These are phyloP conservation scores for Drosophila parabipectinata DNA, from an alignment of 1,140 invertebrate genomes.

Conservation along the genomic window DNA sequence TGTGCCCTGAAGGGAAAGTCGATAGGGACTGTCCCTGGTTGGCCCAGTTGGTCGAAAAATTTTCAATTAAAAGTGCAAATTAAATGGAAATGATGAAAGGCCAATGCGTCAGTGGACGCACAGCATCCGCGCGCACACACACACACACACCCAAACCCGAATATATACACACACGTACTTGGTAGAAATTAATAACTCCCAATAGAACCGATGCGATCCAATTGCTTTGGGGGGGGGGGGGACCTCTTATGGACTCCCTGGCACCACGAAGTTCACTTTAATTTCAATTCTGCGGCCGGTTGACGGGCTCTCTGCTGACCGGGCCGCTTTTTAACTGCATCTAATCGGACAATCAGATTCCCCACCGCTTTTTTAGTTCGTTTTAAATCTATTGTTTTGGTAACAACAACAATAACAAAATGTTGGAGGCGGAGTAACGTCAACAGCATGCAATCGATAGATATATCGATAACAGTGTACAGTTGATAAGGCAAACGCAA, in stretches of 20 bases:
- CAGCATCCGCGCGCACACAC: conserved; percentile 24
- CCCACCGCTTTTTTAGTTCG: conserved; percentile 2
- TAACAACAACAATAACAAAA: conserved; percentile 27
- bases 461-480: neutral
- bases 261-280: conserved; percentile 19
- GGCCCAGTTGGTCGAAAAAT: neutral
- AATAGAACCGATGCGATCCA: conserved; percentile 7
- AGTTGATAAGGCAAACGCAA: neutral
- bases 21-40: neutral
- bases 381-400: conserved; percentile 23
- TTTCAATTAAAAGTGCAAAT: conserved; percentile 29
- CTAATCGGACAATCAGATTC: conserved; percentile 25
- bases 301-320: conserved; percentile 13
- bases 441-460: neutral
- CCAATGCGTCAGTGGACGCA: neutral
- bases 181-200: conserved; percentile 24
- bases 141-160: neutral
- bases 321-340: conserved; percentile 17
- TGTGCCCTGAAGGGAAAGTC: neutral
- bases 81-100: conserved; percentile 8
- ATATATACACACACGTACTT: conserved; percentile 4
- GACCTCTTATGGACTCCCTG: conserved; percentile 10
- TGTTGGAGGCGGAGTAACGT: neutral
- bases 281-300: conserved; percentile 1
- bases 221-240: neutral